Percentiles rank a stretch among this genome's conserved stretches.
These are phyloP conservation scores for Allophyes oxyacanthae DNA, from an alignment of 2,888 invertebrate genomes.

Conservation along the genomic window DNA sequence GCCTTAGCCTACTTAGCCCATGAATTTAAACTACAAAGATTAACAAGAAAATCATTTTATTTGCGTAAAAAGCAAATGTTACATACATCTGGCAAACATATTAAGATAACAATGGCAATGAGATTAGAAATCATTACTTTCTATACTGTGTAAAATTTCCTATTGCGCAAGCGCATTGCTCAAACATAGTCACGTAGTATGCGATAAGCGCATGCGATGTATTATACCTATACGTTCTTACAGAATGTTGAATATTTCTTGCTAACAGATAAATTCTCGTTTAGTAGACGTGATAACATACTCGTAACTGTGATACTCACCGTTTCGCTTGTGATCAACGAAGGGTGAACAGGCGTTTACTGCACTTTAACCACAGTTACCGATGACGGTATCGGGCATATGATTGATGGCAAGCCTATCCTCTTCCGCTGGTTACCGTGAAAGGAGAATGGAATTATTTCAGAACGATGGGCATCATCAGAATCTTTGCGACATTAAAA, in stretches of 20 bases:
- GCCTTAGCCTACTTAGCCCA: slow-evolving; percentile 66
- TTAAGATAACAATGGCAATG: slow-evolving; percentile 79
- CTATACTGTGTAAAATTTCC: slow-evolving; percentile 75
- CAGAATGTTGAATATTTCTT: slow-evolving; percentile 50
- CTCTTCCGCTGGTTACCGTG: too few relatives aligned
- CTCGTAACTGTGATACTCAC: too few relatives aligned
- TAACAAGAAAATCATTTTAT: slow-evolving; percentile 48
- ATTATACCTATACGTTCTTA: slow-evolving; percentile 44
- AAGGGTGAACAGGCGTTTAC: too few relatives aligned
- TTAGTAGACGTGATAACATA: too few relatives aligned
- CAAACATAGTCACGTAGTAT: slow-evolving; percentile 62
- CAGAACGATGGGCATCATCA: too few relatives aligned
- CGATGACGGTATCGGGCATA: too few relatives aligned
- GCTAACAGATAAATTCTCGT: slow-evolving; percentile 37
- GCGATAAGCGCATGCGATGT: slow-evolving; percentile 63
- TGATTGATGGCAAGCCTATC: too few relatives aligned
- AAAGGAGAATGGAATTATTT: too few relatives aligned
- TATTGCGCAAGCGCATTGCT: slow-evolving; percentile 72
- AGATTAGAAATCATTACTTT: slow-evolving; percentile 81
- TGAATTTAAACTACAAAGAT: slow-evolving; percentile 50
- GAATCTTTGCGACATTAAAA: too few relatives aligned
- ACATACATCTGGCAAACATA: slow-evolving; percentile 59
- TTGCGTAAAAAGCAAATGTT: slow-evolving; percentile 53
- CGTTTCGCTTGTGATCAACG: too few relatives aligned
- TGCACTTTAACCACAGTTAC: too few relatives aligned